These are phyloP conservation scores for Digitonthophagus gazella DNA, from an alignment of 2,888 invertebrate genomes.

Conservation along the genomic window DNA sequence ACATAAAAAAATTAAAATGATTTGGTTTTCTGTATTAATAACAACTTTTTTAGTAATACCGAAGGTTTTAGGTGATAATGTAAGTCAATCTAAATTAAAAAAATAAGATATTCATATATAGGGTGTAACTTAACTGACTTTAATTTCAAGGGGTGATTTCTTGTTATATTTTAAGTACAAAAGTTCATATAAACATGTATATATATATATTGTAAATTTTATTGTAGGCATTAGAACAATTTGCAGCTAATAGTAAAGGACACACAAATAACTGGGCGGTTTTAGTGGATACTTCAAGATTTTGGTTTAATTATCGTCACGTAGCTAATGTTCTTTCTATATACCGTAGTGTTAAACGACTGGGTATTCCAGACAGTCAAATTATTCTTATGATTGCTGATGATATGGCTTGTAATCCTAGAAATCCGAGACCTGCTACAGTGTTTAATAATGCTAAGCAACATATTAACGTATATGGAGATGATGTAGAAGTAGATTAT, in stretches of 20 bases:
- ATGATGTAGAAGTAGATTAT: conserved; percentile 99
- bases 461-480: conserved; percentile 98
- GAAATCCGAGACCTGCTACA: conserved; percentile 96
- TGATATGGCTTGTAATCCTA: conserved; percentile 98
- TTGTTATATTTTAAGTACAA: too few relatives aligned
- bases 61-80: neutral
- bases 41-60: neutral
- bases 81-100: too few relatives aligned
- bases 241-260: conserved; percentile 44
- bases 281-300: conserved; percentile 95
- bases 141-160: too few relatives aligned
- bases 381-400: conserved; percentile 99
- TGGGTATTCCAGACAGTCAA: conserved; percentile 98
- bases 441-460: conserved; percentile 98
- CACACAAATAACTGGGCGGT: conserved; percentile 99
- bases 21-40: neutral
- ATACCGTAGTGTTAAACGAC: conserved; percentile 94
- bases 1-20: neutral
- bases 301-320: conserved; percentile 99
- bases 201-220: too few relatives aligned
- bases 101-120: too few relatives aligned
- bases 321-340: conserved; percentile 98
- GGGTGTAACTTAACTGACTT: too few relatives aligned
- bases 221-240: conserved; percentile 29
- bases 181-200: too few relatives aligned